Base-by-base conservation (phyloP, 1,140 invertebrate genomes). In the Heliothis virescens region DNA sequence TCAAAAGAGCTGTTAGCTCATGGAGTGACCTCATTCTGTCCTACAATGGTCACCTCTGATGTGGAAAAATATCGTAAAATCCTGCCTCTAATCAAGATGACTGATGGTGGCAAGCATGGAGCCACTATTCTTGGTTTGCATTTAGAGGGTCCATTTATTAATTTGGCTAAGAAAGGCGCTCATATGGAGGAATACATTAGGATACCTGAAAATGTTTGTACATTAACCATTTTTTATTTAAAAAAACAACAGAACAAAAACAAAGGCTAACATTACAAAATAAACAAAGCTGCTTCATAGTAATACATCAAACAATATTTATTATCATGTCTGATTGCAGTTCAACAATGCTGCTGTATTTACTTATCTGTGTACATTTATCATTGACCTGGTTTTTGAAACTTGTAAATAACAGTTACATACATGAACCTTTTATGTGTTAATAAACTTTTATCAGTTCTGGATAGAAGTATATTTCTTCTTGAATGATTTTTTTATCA, bases 21-120 rank as follows among this genome's bases (percentile, higher is more conserved):
- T 94, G 99, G 99, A 63, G 98, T 99, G 0, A 99, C 99, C 52
- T 98, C 99, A n/a, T 99, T 99, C 94, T 99, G 98, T 92, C 99
- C 99, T 11, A 99, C 99, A 4, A 93, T 99, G 81, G 98, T 99
- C 1, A 99, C 99, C 48, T 99, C 98, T 26, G 96, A 97, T 5
- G 92, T 94, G 60, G 95, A 97, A 65, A 96, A 96, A 73, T 99
- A 99, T 95, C 95, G 96, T 63, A 96, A 97, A 89, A 97, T 98
- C 75, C 88, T 98, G 50, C 96, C 97, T 12, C 95, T 95, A 88
- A 96, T 98, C 57, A 95, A 95, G 82, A 97, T 95, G 93, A 90
- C 82, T 34, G 88, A 95, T 80, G 97, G 97, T 29, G 96, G 96
- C 3, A 88, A 89, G 81, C 86, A 96, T 85, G 98, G 98, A 21